These are phyloP conservation scores for Apotomis turbidana DNA, from an alignment of 2,888 invertebrate species.

Conservation along the genomic window DNA sequence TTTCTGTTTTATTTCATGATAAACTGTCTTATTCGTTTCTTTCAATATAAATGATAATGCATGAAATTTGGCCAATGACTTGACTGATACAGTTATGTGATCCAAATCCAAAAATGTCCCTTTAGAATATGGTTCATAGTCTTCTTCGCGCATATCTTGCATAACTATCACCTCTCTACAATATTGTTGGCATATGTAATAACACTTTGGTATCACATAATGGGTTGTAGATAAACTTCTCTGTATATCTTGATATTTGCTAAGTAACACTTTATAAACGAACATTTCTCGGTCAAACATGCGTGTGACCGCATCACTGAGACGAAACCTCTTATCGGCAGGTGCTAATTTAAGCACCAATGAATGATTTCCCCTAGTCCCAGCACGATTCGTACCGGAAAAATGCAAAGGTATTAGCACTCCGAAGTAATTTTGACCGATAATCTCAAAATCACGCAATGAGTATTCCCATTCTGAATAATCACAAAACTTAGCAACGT, in stretches of 20 bases:
- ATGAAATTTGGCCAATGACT: conserved; percentile 68
- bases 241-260: conserved; percentile 58
- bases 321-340: conserved; percentile 67
- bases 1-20: conserved; percentile 53
- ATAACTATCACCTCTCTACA: conserved; percentile 70
- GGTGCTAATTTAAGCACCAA: conserved; percentile 74
- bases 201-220: conserved; percentile 63
- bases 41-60: conserved; percentile 68
- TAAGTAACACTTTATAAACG: conserved; percentile 63
- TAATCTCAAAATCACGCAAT: conserved; percentile 57
- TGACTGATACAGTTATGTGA: conserved; percentile 62
- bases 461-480: conserved; percentile 53
- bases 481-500: conserved; percentile 41
- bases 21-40: conserved; percentile 52
- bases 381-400: conserved; percentile 49
- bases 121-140: conserved; percentile 61
- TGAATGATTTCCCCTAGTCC: conserved; percentile 48
- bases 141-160: conserved; percentile 64
- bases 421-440: conserved; percentile 76
- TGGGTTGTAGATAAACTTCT: conserved; percentile 44
- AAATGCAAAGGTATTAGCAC: conserved; percentile 65
- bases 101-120: conserved; percentile 63
- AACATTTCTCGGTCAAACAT: conserved; percentile 72
- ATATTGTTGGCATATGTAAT: conserved; percentile 61
- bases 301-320: conserved; percentile 70